Conservation (phyloP, 2,888 invertebrate genomes). For the Alloplasta piceator region DNA sequence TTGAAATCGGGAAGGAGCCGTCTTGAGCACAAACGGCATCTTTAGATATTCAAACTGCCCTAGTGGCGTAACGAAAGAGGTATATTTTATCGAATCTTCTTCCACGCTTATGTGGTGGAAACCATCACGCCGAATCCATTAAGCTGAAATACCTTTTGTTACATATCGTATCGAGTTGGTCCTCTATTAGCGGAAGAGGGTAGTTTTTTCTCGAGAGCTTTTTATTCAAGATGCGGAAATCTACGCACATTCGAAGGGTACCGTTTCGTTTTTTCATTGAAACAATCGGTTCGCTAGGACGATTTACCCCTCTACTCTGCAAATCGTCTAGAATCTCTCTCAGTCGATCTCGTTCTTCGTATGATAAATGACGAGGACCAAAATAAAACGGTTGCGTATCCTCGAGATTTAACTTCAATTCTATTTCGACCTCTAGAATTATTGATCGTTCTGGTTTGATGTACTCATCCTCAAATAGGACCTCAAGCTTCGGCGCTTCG, state of each 20-base stretch:
- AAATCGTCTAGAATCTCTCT: slow-evolving; percentile 59
- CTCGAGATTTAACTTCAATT: slow-evolving; percentile 26
- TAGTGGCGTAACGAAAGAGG: slow-evolving; percentile 55
- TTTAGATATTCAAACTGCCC: slow-evolving; percentile 55
- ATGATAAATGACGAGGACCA: slow-evolving; percentile 37
- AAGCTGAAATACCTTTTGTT: slow-evolving; percentile 48
- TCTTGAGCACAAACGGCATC: slow-evolving; percentile 60
- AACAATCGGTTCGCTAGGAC: slow-evolving; percentile 44
- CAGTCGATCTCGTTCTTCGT: slow-evolving; percentile 52
- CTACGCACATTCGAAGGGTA: slow-evolving; percentile 46
- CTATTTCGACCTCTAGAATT: slow-evolving; percentile 39
- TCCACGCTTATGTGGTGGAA: slow-evolving; percentile 49
- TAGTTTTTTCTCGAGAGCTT: slow-evolving; percentile 40
- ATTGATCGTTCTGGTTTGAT: slow-evolving; percentile 37
- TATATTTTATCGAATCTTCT: slow-evolving; percentile 59
- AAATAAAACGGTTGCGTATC: too few relatives aligned
- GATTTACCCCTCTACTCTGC: slow-evolving; percentile 47
- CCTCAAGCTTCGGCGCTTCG: slow-evolving; percentile 31
- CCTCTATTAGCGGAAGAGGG: not conserved
- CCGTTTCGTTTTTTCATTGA: slow-evolving; percentile 49
- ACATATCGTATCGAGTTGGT: slow-evolving; percentile 34
- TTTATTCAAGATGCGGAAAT: slow-evolving; percentile 48
- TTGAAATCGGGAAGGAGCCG: slow-evolving; percentile 55
- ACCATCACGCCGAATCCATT: slow-evolving; percentile 41
- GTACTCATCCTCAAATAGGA: slow-evolving; percentile 43